Evolutionary conservation across 2,797 vertebrate genomes (phyloP), one percentile per base, ranked within the genome.

Genomic region (Lophotriccus pileatus): DNA sequence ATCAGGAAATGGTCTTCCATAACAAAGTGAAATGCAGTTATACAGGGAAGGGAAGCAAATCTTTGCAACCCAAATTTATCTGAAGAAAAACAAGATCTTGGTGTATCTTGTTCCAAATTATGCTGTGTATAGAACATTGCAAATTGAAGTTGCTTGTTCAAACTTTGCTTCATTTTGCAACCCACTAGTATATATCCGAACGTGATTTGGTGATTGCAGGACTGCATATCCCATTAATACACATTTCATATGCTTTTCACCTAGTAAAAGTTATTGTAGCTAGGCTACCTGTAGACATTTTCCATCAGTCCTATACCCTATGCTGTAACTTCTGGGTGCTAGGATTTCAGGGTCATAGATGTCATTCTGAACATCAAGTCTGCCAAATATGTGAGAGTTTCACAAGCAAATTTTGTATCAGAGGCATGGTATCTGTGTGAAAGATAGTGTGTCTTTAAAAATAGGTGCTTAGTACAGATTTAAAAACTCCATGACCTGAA

Each of bases 351-450:
- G 50, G 37, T 67, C 25, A 9, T 41, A 62, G 32, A n/a, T 64
- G 24, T 9, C 10, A 9, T 22, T 46, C 21, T 28, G 8, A 82
- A 55, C 18, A 39, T 14, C 21, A 67, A 36, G 5, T 56, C 39
- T 77, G 44, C 13, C 34, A 15, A 36, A 6, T 17, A 6, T 55
- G 4, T 69, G 55, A 34, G 7, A 34, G 24, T 56, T 77, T 52
- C 30, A 47, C 5, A 10, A 27, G 6, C 21, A 74, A 46, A 58
- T 89, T 93, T 77, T 89, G 21, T 60, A 30, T n/a, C 17, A 47
- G 34, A 36, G 25, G 6, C 5, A 25, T 25, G 7, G 7, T 8
- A 59, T 30, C 47, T 63, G 8, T 0, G 0, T 53, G 56, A 79
- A 89, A 59, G 27, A 66, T 1, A 49, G 6, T 7, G 6, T 2